Percentiles rank a stretch among this genome's conserved stretches.
Evolutionary conservation across 2,888 invertebrate genomes (phyloP).

Genomic region (Heteromurus nitidus): DNA sequence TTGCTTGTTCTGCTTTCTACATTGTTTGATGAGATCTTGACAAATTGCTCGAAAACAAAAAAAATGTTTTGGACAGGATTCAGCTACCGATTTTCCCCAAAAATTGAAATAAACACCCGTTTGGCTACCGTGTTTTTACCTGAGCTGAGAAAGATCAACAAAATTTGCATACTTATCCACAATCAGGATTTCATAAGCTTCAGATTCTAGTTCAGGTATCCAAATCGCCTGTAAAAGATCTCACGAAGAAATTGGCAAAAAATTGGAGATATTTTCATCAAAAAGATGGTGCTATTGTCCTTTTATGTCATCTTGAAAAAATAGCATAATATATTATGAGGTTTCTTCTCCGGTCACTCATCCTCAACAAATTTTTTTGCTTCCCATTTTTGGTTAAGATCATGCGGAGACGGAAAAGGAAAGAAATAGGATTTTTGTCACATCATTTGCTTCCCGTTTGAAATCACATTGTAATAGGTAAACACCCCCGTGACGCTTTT

Average conservation of each 20-base stretch:
- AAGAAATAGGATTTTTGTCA: slow-evolving; percentile 61
- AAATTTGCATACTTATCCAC: too few relatives aligned
- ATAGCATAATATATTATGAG: not conserved
- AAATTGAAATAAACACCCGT: too few relatives aligned
- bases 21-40: slow-evolving; percentile 20
- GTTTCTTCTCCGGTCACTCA: slow-evolving; percentile 48
- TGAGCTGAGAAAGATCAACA: too few relatives aligned
- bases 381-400: slow-evolving; percentile 58
- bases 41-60: slow-evolving; percentile 45
- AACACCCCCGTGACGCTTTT: slow-evolving; percentile 51
- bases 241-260: slow-evolving; percentile 57
- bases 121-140: too few relatives aligned
- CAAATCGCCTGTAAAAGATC: too few relatives aligned
- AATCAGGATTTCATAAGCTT: too few relatives aligned
- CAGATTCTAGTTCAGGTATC: too few relatives aligned
- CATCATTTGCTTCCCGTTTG: slow-evolving; percentile 60
- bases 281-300: not conserved
- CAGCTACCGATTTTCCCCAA: slow-evolving; percentile 44
- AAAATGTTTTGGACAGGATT: slow-evolving; percentile 40
- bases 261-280: not conserved
- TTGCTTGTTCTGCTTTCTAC: too few relatives aligned
- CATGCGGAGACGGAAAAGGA: slow-evolving; percentile 31
- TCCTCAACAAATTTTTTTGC: slow-evolving; percentile 19
- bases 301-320: not conserved
- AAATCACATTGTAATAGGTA: slow-evolving; percentile 35